Percentiles rank a stretch among this genome's conserved stretches.
These are phyloP conservation scores for Lottia gigantea DNA, from an alignment of 2,888 invertebrate species.

Conservation along the genomic window DNA sequence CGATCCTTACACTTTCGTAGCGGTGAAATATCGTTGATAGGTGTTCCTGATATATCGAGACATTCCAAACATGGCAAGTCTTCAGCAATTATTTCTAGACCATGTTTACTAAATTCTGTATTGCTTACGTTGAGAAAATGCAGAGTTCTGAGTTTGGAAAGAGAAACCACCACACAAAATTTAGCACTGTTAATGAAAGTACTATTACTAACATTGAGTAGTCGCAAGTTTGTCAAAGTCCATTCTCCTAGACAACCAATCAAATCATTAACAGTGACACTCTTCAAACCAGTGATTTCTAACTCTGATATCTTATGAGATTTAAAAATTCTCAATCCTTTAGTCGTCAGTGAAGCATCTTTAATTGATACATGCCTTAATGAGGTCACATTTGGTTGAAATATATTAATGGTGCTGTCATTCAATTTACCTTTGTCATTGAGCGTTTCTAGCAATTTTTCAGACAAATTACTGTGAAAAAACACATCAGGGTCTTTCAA, in stretches of 20 bases:
- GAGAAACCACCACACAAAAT: conserved; percentile 73
- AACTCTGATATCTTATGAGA: conserved; percentile 76
- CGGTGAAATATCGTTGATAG: conserved; percentile 75
- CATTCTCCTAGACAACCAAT: conserved; percentile 77
- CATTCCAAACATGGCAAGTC: conserved; percentile 75
- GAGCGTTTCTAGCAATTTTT: conserved; percentile 70
- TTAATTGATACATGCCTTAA: conserved; percentile 74
- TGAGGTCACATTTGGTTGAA: conserved; percentile 74
- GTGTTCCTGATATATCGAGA: conserved; percentile 77
- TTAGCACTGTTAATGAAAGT: conserved; percentile 75
- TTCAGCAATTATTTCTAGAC: conserved; percentile 76
- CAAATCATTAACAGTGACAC: conserved; percentile 74
- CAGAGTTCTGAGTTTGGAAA: conserved; percentile 75
- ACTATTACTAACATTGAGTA: conserved; percentile 75
- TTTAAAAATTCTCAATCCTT: conserved; percentile 74
- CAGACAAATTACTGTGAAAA: conserved; percentile 61
- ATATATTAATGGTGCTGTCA: conserved; percentile 75
- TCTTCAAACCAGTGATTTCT: conserved; percentile 73
- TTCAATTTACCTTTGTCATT: conserved; percentile 73
- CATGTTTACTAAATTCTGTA: conserved; percentile 78
- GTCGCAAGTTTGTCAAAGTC: conserved; percentile 75
- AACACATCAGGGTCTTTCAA: conserved; percentile 59
- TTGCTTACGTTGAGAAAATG: conserved; percentile 75
- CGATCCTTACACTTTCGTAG: conserved; percentile 73
- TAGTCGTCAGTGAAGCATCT: conserved; percentile 73